Conservation (phyloP, 2,888 invertebrate genomes). For the Netelia melanura region DNA sequence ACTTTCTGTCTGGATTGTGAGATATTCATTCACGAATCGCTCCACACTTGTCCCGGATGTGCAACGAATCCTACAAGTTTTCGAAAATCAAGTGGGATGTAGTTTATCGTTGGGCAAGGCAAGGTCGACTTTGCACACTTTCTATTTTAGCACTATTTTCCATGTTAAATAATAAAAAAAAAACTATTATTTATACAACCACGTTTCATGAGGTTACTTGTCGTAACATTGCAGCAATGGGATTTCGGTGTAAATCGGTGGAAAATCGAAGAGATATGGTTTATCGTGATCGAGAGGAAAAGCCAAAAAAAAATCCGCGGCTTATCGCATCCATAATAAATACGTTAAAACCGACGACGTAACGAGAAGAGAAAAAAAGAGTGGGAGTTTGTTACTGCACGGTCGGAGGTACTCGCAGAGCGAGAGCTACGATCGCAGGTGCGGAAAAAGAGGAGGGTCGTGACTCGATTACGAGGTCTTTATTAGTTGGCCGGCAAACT, state of each 20-base stretch:
- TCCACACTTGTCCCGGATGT: conserved; percentile 99
- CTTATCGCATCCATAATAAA: background rate
- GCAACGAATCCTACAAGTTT: conserved; percentile 88
- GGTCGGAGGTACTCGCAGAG: conserved; percentile 46
- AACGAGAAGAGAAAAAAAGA: conserved; percentile 23
- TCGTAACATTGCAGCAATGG: no score
- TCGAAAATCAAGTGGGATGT: conserved; percentile 74
- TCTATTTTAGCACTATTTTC: background rate
- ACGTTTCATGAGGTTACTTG: background rate
- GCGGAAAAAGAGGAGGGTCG: conserved; percentile 62
- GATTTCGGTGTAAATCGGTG: background rate
- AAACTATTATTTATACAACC: background rate
- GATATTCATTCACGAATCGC: conserved; percentile 95
- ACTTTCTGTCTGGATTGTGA: conserved; percentile 98
- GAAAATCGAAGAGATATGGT: background rate
- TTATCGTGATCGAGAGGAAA: background rate
- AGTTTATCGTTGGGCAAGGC: background rate
- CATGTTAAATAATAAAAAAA: background rate
- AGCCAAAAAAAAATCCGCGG: background rate
- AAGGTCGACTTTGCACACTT: background rate
- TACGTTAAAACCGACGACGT: conserved; percentile 3
- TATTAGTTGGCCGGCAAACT: conserved; percentile 77
- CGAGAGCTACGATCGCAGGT: conserved; percentile 70
- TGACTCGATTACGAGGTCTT: conserved; percentile 71
- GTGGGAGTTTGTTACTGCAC: conserved; percentile 56